Base-by-base conservation (phyloP, 2,797 vertebrate genomes). In the Percopsis omiscomaycus region DNA sequence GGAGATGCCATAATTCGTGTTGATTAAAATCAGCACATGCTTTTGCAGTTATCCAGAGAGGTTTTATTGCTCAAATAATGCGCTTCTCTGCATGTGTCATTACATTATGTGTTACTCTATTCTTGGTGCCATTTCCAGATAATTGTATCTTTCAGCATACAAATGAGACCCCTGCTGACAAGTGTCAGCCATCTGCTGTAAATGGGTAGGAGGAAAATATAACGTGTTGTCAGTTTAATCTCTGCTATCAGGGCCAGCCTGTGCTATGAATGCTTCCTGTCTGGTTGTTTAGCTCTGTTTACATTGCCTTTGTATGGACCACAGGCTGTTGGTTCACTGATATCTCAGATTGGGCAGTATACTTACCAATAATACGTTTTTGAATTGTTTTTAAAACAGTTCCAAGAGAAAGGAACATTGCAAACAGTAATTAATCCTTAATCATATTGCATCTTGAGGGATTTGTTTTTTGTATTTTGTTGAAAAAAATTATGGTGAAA, bases 101-200 rank as follows among this genome's bases (percentile, higher is more conserved):
- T 50, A 46, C 59, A 47, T 11, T 14, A 12, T 30, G 44, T 66
- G 75, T 22, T 9, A 47, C 54, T 32, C 66, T 48, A 47, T 61
- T 73, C 51, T 44, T 11, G 8, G 37, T 52, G 47, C 59, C 30
- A 68, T 77, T 74, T 76, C 65, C 67, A 79, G 69, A 67, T 42
- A 60, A 58, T 49, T 73, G 63, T 51, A 58, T 79, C 81, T 84
- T 80, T 68, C 64, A 74, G 75, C 76, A 77, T 64, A 61, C 65
- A 73, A 75, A 69, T 57, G 69, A 75, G 73, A 70, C 71, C 61
- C 81, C 78, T 74, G 81, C 84, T 85, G 87, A 79, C 78, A 82
- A 60, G 12, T 15, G 74, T 66, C 51, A 73, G 74, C 78, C 76
- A 78, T 81, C 71, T 79, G 77, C 80, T 79, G 78, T 78, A 69